Evolutionary conservation across 2,113 vertebrate species (phyloP).

Genomic region (Calidris pugnax): DNA sequence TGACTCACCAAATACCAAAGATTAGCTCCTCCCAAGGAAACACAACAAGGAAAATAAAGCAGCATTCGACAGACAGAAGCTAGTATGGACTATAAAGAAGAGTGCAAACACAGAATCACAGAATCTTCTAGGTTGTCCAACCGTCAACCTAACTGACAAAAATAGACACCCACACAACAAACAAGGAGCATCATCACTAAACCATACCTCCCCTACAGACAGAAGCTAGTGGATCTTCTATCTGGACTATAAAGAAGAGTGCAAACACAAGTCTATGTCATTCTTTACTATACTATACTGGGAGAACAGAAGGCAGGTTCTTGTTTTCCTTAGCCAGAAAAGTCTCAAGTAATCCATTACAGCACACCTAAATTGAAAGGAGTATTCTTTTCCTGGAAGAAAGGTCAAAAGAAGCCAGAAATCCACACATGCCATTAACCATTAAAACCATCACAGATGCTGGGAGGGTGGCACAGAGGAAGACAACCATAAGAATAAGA

Average conservation of each 20-base stretch:
- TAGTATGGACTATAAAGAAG: neutral
- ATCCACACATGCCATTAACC: neutral
- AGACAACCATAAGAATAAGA: neutral
- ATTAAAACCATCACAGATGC: rapidly evolving
- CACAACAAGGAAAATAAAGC: neutral
- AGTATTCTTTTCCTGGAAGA: neutral
- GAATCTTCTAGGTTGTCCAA: too few species aligned
- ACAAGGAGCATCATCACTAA: too few species aligned
- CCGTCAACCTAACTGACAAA: too few species aligned
- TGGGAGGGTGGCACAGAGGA: neutral
- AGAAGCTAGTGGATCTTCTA: neutral
- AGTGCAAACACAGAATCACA: neutral
- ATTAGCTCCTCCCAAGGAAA: neutral
- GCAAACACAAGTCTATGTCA: neutral
- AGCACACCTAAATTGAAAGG: neutral
- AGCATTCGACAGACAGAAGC: neutral
- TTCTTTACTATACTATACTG: neutral
- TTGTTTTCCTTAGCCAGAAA: neutral
- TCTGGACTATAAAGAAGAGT: neutral
- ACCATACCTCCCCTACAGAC: too few species aligned
- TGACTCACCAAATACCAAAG: neutral
- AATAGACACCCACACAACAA: too few species aligned
- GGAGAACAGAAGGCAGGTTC: neutral
- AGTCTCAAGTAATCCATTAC: neutral
- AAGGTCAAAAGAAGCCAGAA: neutral